Conservation (phyloP, 2,113 vertebrate species). For the Camelus dromedarius region DNA sequence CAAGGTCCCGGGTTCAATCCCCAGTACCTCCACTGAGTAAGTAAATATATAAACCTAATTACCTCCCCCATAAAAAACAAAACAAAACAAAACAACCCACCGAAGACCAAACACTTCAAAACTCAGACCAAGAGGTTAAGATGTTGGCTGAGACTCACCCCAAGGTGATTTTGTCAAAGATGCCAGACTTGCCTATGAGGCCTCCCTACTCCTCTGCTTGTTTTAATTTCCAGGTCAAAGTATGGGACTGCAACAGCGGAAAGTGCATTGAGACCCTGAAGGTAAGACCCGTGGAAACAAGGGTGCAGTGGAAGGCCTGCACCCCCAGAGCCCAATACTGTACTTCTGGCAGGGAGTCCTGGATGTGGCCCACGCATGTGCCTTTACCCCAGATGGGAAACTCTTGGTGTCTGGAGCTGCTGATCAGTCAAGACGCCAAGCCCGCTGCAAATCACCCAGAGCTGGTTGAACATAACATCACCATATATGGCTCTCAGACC, state of each 20-base stretch:
- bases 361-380: slow-evolving; percentile 50
- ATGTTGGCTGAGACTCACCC: background rate
- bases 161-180: background rate
- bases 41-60: no score
- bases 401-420: slow-evolving; percentile 68
- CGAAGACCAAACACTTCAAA: background rate
- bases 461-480: accelerated
- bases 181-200: background rate
- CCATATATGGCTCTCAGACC: background rate
- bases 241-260: slow-evolving; percentile 44
- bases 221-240: slow-evolving; percentile 55
- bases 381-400: slow-evolving; percentile 60
- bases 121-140: background rate
- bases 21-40: no score
- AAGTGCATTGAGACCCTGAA: background rate
- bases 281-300: background rate
- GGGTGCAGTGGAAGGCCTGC: accelerated
- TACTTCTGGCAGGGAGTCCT: slow-evolving; percentile 6
- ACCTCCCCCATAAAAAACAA: no score
- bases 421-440: background rate
- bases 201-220: background rate
- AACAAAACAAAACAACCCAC: no score
- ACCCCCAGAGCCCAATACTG: accelerated
- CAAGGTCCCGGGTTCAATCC: no score
- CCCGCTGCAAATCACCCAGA: background rate